A percentile compares a stretch with the other conserved stretches of the same genome.
Conservation (phyloP, 2,113 vertebrate species). For the Lynx canadensis region DNA sequence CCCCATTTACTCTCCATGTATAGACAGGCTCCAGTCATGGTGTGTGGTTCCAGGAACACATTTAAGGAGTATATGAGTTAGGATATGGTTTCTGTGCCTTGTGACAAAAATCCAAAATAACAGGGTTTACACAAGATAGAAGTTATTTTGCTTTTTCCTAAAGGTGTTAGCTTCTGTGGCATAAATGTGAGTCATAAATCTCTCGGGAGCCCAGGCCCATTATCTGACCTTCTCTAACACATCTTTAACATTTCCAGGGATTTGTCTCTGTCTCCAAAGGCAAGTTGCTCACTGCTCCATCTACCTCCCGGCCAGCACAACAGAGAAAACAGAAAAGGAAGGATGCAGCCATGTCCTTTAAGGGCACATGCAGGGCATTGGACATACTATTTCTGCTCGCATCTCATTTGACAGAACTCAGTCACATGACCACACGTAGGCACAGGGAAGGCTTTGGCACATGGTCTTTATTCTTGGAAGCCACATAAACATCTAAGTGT, state of each 20-base stretch:
- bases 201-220: background rate
- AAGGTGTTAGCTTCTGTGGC: background rate
- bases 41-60: background rate
- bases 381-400: background rate
- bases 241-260: background rate
- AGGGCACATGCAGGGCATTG: background rate
- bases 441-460: background rate
- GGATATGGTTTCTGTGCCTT: background rate
- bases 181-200: background rate
- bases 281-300: background rate
- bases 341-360: fast-evolving
- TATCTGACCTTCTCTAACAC: background rate
- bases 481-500: background rate
- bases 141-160: background rate
- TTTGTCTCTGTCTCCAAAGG: background rate
- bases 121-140: background rate
- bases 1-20: fast-evolving
- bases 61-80: background rate
- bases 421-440: background rate
- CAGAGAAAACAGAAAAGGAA: background rate
- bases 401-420: background rate
- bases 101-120: background rate
- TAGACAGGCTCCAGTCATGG: background rate
- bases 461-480: background rate
- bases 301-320: background rate